phyloP scores from a whole-genome alignment of 2,113 vertebrate genomes.

The Ramphastos sulfuratus region DNA sequence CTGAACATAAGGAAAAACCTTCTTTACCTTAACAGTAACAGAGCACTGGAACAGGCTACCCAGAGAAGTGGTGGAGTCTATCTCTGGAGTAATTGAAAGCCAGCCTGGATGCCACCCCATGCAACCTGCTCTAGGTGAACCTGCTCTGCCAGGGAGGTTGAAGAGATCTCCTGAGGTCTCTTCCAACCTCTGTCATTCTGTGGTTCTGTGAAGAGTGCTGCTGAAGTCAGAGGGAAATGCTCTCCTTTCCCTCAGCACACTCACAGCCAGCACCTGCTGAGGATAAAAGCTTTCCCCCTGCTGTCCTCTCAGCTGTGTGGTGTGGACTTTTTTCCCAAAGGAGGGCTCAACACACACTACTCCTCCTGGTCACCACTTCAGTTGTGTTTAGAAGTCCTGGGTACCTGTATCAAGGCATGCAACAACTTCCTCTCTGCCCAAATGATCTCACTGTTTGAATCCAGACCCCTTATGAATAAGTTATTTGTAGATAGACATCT shows the following conservation, averaged over 20 bases:
- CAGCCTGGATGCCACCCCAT: no score
- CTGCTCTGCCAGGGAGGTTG: no score
- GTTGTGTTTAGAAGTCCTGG: neutral
- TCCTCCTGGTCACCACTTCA: neutral
- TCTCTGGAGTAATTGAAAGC: no score
- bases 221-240: neutral
- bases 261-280: neutral
- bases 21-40: no score
- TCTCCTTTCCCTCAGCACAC: neutral
- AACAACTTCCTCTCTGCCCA: neutral
- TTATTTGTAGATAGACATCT: neutral
- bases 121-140: no score
- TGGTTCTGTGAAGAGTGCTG: neutral
- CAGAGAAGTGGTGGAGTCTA: no score
- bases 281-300: neutral
- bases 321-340: neutral
- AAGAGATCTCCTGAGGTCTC: no score
- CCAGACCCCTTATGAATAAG: neutral
- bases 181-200: no score
- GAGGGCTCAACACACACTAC: rapidly evolving
- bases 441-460: neutral
- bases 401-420: neutral
- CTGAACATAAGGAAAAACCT: no score
- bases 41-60: no score
- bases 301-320: neutral